phyloP scores from a whole-genome alignment of 2,888 invertebrate species.

The Cerceris rybyensis region DNA sequence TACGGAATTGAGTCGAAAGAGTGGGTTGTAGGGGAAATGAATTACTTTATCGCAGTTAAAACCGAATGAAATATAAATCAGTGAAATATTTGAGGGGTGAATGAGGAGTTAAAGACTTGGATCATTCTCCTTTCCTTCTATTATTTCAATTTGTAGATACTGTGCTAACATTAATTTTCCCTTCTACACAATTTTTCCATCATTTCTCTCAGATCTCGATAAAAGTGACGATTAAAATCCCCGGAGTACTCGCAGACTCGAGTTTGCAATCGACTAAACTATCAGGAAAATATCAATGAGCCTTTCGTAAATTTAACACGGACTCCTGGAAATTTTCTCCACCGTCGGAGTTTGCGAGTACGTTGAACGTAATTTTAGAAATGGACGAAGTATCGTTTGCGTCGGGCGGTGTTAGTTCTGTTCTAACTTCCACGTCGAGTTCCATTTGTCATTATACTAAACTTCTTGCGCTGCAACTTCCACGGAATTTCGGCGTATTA shows the following conservation, averaged over 20 bases:
- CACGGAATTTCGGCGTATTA: slow-evolving; percentile 37
- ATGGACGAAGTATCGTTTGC: slow-evolving; percentile 44
- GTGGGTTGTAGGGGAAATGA: no score
- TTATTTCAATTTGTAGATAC: no score
- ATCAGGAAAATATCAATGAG: slow-evolving; percentile 20
- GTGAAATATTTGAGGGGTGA: no score
- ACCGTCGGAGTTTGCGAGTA: slow-evolving; percentile 11
- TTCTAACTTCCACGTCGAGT: slow-evolving; percentile 30
- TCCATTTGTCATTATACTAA: slow-evolving; percentile 45
- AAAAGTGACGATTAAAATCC: slow-evolving; percentile 21
- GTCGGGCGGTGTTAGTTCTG: slow-evolving; percentile 30
- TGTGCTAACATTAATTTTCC: no score
- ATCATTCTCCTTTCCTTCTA: no score
- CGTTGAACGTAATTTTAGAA: slow-evolving; percentile 47
- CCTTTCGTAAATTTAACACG: slow-evolving; percentile 12
- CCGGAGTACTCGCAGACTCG: slow-evolving; percentile 4
- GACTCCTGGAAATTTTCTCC: slow-evolving; percentile 28
- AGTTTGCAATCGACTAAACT: slow-evolving; percentile 30
- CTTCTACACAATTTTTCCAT: background rate
- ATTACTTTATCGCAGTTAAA: no score
- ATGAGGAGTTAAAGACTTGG: no score
- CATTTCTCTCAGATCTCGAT: background rate
- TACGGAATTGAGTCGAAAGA: no score
- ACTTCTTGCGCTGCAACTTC: slow-evolving; percentile 31
- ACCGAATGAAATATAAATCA: no score